phyloP scores from a whole-genome alignment of 1,140 invertebrate genomes.

The Drosophila aff. region DNA sequence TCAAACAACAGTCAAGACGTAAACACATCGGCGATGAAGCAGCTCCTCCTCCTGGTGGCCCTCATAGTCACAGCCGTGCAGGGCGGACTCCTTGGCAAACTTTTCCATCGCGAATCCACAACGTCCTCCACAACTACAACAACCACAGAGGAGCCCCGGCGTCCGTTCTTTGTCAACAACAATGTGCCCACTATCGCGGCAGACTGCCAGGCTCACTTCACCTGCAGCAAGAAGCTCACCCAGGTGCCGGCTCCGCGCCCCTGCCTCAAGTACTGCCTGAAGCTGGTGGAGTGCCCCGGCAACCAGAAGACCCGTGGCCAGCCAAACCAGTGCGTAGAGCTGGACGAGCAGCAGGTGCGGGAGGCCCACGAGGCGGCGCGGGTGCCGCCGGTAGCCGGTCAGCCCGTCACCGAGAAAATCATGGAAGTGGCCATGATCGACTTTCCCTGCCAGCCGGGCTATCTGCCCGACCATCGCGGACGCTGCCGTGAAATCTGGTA shows the following conservation, averaged over 20 bases:
- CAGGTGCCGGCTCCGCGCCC: constrained; percentile 52
- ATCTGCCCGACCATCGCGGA: constrained; percentile 74
- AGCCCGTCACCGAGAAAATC: constrained; percentile 37
- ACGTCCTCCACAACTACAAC: constrained; percentile 48
- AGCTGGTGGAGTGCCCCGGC: constrained; percentile 64
- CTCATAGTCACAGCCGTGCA: constrained; percentile 16
- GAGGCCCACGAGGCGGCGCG: constrained; percentile 26
- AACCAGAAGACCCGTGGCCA: constrained; percentile 42
- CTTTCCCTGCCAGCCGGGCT: constrained; percentile 81
- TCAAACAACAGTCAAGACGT: constrained; percentile 21
- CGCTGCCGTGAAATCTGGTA: constrained; percentile 81
- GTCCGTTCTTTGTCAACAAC: constrained; percentile 61
- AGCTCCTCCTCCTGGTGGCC: constrained; percentile 20
- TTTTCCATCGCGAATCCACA: constrained; percentile 42
- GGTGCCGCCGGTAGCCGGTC: neutral
- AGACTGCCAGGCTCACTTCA: constrained; percentile 52
- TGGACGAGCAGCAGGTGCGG: constrained; percentile 59
- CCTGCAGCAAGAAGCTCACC: constrained; percentile 68
- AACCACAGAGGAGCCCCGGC: constrained; percentile 14
- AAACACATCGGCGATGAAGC: constrained; percentile 53
- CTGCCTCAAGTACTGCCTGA: constrained; percentile 76
- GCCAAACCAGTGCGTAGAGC: constrained; percentile 63
- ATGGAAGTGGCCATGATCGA: constrained; percentile 81
- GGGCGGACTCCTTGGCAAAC: constrained; percentile 31
- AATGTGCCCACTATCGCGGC: constrained; percentile 52